Evolutionary conservation across 2,888 invertebrate genomes (phyloP).

Genomic region (Rhaphigaster nebulosa): DNA sequence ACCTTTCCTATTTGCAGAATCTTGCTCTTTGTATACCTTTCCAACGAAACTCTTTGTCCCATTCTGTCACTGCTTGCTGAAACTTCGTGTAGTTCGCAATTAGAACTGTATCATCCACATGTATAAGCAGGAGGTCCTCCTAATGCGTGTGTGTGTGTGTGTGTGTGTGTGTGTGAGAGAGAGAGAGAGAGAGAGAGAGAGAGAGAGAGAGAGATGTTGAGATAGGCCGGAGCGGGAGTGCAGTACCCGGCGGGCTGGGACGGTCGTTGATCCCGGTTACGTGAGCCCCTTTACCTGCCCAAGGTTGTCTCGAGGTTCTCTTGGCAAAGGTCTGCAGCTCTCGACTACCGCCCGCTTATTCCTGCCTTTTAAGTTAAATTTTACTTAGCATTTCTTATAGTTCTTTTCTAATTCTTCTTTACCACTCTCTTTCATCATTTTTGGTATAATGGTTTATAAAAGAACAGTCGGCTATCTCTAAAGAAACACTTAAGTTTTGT

Average conservation of each 20-base stretch:
- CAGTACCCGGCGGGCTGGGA: background rate
- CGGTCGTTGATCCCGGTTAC: background rate
- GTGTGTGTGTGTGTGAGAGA: background rate
- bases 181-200: background rate
- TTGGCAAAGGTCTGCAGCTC: background rate
- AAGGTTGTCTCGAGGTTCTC: conserved; percentile 16
- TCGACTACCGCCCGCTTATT: background rate
- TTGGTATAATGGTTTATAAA: background rate
- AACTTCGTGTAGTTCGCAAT: too few relatives aligned
- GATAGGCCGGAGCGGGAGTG: background rate
- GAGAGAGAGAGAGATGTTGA: background rate
- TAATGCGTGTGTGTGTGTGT: too few relatives aligned
- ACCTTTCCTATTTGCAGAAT: too few relatives aligned
- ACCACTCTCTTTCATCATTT: background rate
- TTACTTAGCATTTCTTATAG: background rate
- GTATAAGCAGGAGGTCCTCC: too few relatives aligned
- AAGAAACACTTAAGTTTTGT: too few relatives aligned
- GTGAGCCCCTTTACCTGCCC: conserved; percentile 12
- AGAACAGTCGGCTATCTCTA: background rate
- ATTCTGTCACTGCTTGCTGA: too few relatives aligned
- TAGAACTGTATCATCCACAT: too few relatives aligned
- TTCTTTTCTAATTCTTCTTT: background rate
- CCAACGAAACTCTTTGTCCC: too few relatives aligned
- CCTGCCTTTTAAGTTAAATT: background rate
- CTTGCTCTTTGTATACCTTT: too few relatives aligned